Evolutionary conservation across 2,113 vertebrate genomes (phyloP).

Genomic region (Peromyscus polionotus): DNA sequence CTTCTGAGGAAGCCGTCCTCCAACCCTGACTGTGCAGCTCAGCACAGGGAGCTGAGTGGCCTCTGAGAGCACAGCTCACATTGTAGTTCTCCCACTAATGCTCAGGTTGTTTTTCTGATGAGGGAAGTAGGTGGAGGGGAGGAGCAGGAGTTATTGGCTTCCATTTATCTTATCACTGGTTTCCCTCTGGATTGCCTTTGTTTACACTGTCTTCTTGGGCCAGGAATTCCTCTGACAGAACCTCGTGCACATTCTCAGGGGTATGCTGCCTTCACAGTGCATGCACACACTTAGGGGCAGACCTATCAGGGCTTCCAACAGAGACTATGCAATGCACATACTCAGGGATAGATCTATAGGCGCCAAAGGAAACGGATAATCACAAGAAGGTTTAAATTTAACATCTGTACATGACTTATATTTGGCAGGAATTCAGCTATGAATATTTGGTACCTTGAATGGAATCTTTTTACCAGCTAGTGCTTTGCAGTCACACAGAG

Average conservation of each 20-base stretch:
- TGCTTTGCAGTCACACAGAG: not conserved
- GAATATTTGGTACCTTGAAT: not conserved
- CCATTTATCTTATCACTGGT: constrained; percentile 79
- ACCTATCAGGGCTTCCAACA: not conserved
- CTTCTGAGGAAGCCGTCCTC: not conserved
- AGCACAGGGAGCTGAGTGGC: not conserved
- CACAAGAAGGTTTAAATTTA: constrained; percentile 5
- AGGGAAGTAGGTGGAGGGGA: constrained; percentile 55
- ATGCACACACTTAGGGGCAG: not conserved
- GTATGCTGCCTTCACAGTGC: too few relatives aligned
- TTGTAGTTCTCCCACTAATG: not conserved
- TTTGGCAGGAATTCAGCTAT: not conserved
- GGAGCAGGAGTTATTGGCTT: constrained; percentile 75
- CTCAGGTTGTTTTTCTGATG: constrained; percentile 68
- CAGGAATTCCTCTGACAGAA: constrained; percentile 66
- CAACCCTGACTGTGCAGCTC: not conserved
- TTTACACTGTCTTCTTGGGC: constrained; percentile 70
- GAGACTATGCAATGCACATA: not conserved
- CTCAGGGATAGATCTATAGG: not conserved
- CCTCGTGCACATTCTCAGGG: not conserved
- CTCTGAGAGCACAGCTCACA: not conserved
- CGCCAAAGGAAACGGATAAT: not conserved
- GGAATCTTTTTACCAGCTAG: not conserved
- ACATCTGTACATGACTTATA: not conserved
- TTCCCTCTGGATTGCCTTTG: constrained; percentile 77